These are phyloP conservation scores for Anastrepha ludens DNA, from an alignment of 1,140 invertebrate species.

Conservation along the genomic window DNA sequence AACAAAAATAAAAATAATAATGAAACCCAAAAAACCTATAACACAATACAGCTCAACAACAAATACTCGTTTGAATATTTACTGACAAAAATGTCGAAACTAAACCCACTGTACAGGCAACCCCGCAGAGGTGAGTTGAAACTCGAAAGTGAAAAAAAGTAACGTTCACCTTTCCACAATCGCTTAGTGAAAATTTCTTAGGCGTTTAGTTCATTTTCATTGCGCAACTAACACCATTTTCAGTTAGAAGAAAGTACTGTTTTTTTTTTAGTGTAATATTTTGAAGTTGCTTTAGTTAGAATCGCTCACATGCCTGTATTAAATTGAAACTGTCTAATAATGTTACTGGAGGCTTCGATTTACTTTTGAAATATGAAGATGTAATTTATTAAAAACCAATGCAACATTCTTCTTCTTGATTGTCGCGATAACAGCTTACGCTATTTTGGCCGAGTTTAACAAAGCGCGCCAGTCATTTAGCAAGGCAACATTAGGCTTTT, in stretches of 20 bases:
- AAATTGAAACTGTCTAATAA: too few species aligned
- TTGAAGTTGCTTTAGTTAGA: too few species aligned
- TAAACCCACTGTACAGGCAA: conserved; percentile 17
- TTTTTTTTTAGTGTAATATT: too few species aligned
- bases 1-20: neutral
- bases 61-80: conserved; percentile 27
- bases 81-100: conserved; percentile 18
- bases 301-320: too few species aligned
- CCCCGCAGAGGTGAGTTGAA: conserved; percentile 23
- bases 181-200: conserved; percentile 25
- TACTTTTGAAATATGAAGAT: too few species aligned
- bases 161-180: conserved; percentile 18
- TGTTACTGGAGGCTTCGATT: too few species aligned
- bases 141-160: conserved; percentile 1
- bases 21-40: neutral
- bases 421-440: too few species aligned
- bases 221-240: conserved; percentile 19
- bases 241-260: neutral
- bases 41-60: conserved; percentile 44
- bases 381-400: too few species aligned
- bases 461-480: too few species aligned
- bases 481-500: too few species aligned
- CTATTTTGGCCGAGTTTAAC: too few species aligned
- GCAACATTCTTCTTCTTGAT: too few species aligned
- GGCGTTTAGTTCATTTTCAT: conserved; percentile 24